Conservation (phyloP, 2,888 invertebrate genomes). For the Acanthosoma haemorrhoidale region DNA sequence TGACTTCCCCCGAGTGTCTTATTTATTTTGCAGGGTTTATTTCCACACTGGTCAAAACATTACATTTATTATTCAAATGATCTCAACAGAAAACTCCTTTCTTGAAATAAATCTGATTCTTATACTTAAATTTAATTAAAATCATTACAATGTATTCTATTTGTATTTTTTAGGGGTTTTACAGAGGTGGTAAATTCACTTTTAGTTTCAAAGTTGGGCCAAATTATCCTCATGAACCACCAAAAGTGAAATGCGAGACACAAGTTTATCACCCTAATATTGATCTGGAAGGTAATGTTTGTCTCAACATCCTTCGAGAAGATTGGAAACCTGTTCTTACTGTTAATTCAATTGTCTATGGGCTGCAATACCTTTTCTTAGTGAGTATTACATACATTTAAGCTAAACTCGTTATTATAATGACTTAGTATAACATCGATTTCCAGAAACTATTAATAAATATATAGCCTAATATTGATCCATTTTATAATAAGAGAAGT, state of each 20-base stretch:
- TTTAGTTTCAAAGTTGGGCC: conserved; percentile 98
- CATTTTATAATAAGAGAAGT: neutral
- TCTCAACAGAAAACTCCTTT: no score
- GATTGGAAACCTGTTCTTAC: conserved; percentile 99
- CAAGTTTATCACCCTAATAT: conserved; percentile 98
- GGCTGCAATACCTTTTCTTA: conserved; percentile 93
- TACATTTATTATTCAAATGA: no score
- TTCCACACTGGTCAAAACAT: no score
- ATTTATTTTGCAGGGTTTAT: no score
- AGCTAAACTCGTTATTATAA: neutral
- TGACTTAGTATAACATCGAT: neutral
- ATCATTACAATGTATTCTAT: no score
- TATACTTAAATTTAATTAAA: no score
- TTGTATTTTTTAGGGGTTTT: conserved; percentile 65
- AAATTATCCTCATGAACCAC: conserved; percentile 96
- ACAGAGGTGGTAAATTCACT: conserved; percentile 86
- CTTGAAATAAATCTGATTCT: no score
- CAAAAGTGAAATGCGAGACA: conserved; percentile 97
- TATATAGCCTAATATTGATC: neutral
- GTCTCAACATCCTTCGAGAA: conserved; percentile 93
- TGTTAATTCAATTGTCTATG: conserved; percentile 95
- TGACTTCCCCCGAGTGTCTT: no score
- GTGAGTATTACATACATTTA: conserved; percentile 50
- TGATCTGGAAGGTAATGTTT: conserved; percentile 95
- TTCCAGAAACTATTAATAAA: neutral